These are phyloP conservation scores for Stenolophus ochropezus DNA, from an alignment of 2,888 invertebrate genomes.

Conservation along the genomic window DNA sequence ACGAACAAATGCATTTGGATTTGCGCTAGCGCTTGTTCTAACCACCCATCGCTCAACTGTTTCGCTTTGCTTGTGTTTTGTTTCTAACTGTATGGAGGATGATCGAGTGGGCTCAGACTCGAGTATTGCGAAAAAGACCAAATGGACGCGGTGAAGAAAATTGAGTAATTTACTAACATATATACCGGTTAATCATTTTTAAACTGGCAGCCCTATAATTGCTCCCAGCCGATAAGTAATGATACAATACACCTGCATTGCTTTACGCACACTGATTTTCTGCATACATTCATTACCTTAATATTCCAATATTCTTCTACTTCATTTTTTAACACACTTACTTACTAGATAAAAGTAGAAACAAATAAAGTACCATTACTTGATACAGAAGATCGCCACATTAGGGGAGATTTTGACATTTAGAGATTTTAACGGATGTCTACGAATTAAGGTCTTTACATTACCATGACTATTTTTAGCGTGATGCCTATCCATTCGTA, in stretches of 20 bases:
- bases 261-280: too few relatives aligned
- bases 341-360: too few relatives aligned
- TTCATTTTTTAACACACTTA: too few relatives aligned
- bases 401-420: too few relatives aligned
- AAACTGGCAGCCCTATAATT: neutral
- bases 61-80: conserved; percentile 6
- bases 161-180: neutral
- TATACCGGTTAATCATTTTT: neutral
- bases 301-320: too few relatives aligned
- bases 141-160: neutral
- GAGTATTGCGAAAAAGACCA: neutral
- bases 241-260: neutral
- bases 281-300: too few relatives aligned
- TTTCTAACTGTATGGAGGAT: conserved; percentile 7
- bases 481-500: too few relatives aligned
- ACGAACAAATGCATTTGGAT: conserved; percentile 29
- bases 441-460: too few relatives aligned
- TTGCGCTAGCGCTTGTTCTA: neutral
- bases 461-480: too few relatives aligned
- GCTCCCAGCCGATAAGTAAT: neutral
- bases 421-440: too few relatives aligned
- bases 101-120: neutral
- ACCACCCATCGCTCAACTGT: conserved; percentile 22
- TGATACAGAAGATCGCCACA: too few relatives aligned
- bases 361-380: too few relatives aligned